These are phyloP conservation scores for Drosophila birchii DNA, from an alignment of 2,888 invertebrate species.

Conservation along the genomic window DNA sequence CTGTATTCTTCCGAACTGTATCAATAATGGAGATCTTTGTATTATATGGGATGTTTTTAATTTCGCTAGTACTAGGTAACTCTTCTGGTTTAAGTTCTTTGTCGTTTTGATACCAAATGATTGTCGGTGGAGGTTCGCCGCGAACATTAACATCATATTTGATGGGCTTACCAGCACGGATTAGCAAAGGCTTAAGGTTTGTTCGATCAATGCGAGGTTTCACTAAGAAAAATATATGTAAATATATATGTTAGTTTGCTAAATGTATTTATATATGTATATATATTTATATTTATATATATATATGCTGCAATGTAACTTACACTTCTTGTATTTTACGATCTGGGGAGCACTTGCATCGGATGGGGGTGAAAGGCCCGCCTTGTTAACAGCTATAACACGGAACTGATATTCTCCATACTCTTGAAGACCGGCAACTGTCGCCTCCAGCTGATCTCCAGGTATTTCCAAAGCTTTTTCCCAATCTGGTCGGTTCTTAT, in stretches of 20 bases:
- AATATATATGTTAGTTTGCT: neutral
- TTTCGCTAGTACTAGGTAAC: slow-evolving; percentile 87
- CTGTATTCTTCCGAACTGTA: slow-evolving; percentile 92
- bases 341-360: slow-evolving; percentile 95
- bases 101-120: slow-evolving; percentile 94
- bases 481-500: slow-evolving; percentile 94
- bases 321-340: slow-evolving; percentile 94
- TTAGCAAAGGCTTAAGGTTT: slow-evolving; percentile 94
- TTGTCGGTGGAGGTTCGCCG: slow-evolving; percentile 97
- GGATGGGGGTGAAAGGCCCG: slow-evolving; percentile 95
- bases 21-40: slow-evolving; percentile 93
- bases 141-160: slow-evolving; percentile 96
- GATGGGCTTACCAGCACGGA: slow-evolving; percentile 95
- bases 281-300: neutral
- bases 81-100: slow-evolving; percentile 90
- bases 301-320: slow-evolving; percentile 83
- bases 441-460: slow-evolving; percentile 90
- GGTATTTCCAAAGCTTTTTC: slow-evolving; percentile 91
- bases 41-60: slow-evolving; percentile 95
- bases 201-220: slow-evolving; percentile 99
- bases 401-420: slow-evolving; percentile 97
- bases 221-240: slow-evolving; percentile 86
- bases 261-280: neutral
- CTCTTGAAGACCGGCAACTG: slow-evolving; percentile 93
- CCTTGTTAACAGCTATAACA: slow-evolving; percentile 95